phyloP scores from a whole-genome alignment of 2,888 invertebrate species.

The Xanthia togata region DNA sequence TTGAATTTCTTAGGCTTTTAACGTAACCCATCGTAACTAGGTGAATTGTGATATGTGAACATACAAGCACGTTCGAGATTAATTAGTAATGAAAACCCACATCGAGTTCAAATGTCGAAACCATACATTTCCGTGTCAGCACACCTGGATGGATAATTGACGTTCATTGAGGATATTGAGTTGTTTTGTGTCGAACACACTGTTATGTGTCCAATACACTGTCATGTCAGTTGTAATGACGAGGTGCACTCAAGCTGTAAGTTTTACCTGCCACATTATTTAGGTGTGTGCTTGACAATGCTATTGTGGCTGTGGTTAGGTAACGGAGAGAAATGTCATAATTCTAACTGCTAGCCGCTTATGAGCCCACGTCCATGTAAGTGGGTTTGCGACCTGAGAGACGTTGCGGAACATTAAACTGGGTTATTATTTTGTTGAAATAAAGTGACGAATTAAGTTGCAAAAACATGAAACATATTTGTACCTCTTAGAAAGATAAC shows the following conservation, averaged over 20 bases:
- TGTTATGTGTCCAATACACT: slow-evolving; percentile 32
- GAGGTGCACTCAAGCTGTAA: slow-evolving; percentile 42
- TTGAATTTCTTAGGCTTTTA: slow-evolving; percentile 20
- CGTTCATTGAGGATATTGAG: slow-evolving; percentile 56
- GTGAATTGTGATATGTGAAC: slow-evolving; percentile 25
- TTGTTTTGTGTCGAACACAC: slow-evolving; percentile 37
- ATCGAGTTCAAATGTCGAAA: slow-evolving; percentile 33
- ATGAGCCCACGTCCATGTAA: slow-evolving; percentile 39
- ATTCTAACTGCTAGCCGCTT: slow-evolving; percentile 34
- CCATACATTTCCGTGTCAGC: slow-evolving; percentile 32
- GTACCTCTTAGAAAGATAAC: neutral
- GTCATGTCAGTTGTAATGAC: slow-evolving; percentile 39
- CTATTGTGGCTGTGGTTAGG: slow-evolving; percentile 46
- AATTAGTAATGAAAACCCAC: slow-evolving; percentile 38
- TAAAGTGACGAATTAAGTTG: neutral
- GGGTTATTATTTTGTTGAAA: slow-evolving; percentile 5
- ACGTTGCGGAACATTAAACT: neutral
- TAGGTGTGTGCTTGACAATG: slow-evolving; percentile 50
- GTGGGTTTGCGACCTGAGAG: slow-evolving; percentile 4
- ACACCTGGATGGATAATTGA: slow-evolving; percentile 34
- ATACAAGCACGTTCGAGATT: slow-evolving; percentile 21
- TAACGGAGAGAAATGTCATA: slow-evolving; percentile 50
- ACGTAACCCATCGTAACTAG: slow-evolving; percentile 10
- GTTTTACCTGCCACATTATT: slow-evolving; percentile 37
- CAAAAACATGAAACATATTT: slow-evolving; percentile 2